These are phyloP conservation scores for Pseudoatta argentina DNA, from an alignment of 1,140 invertebrate genomes.

Conservation along the genomic window DNA sequence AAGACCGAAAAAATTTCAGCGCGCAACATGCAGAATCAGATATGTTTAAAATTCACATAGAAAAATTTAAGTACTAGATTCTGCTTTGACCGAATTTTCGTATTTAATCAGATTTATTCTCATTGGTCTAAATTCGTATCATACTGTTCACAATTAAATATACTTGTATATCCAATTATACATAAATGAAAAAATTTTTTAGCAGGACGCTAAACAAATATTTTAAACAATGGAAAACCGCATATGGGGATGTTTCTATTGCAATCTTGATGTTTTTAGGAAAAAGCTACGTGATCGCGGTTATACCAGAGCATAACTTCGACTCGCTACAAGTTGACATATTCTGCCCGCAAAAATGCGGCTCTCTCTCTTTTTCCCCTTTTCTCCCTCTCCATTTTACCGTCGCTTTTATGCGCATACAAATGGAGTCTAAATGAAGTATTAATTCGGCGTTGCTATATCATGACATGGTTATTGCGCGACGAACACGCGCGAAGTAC, in stretches of 20 bases:
- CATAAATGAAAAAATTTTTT: too few relatives aligned
- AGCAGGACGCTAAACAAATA: too few relatives aligned
- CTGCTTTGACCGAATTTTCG: too few relatives aligned
- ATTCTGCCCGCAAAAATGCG: not conserved
- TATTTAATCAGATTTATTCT: too few relatives aligned
- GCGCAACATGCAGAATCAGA: too few relatives aligned
- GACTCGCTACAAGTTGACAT: not conserved
- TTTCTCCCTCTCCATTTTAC: not conserved
- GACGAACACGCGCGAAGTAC: not conserved
- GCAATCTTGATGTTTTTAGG: not conserved
- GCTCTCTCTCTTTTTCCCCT: not conserved
- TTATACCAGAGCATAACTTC: not conserved
- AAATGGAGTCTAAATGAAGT: constrained; percentile 28
- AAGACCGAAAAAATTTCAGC: too few relatives aligned
- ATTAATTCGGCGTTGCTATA: constrained; percentile 24
- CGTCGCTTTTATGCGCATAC: constrained; percentile 24
- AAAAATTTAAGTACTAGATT: too few relatives aligned
- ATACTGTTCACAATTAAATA: too few relatives aligned
- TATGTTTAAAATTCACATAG: too few relatives aligned
- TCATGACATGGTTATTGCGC: not conserved
- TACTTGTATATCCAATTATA: too few relatives aligned
- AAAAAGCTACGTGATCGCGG: not conserved
- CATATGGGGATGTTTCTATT: not conserved
- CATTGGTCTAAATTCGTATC: too few relatives aligned
- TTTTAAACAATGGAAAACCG: not conserved